These are phyloP conservation scores for Chromoteleia sp. DNA, from an alignment of 2,888 invertebrate genomes.

Conservation along the genomic window DNA sequence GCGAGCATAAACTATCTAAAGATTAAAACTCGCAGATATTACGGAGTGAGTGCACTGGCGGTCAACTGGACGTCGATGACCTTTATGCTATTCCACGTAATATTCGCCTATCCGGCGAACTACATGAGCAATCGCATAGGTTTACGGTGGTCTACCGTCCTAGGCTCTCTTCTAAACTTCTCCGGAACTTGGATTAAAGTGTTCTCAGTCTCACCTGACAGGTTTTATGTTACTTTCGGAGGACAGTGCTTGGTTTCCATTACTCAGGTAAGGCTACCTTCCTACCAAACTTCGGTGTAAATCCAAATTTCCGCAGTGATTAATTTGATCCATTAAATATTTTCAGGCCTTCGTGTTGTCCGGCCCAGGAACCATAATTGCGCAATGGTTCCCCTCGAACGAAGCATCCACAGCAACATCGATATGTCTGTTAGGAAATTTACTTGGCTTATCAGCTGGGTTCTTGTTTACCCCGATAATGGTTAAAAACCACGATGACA, in stretches of 20 bases:
- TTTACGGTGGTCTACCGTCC: slow-evolving; percentile 85
- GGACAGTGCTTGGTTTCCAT: slow-evolving; percentile 86
- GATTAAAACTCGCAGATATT: slow-evolving; percentile 78
- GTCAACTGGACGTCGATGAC: slow-evolving; percentile 89
- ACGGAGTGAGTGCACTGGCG: slow-evolving; percentile 82
- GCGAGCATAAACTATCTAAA: slow-evolving; percentile 25
- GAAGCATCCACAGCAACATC: slow-evolving; percentile 89
- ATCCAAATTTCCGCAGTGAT: neutral
- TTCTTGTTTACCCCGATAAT: slow-evolving; percentile 89
- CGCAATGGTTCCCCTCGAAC: slow-evolving; percentile 89
- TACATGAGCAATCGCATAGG: slow-evolving; percentile 85
- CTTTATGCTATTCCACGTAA: slow-evolving; percentile 89
- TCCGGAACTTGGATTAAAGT: slow-evolving; percentile 88
- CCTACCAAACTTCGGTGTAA: neutral
- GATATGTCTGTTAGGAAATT: slow-evolving; percentile 90
- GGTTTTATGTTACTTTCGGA: slow-evolving; percentile 87
- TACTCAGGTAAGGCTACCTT: slow-evolving; percentile 72
- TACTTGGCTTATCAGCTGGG: slow-evolving; percentile 89
- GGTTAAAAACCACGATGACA: slow-evolving; percentile 85
- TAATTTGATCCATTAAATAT: neutral
- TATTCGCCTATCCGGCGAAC: slow-evolving; percentile 88
- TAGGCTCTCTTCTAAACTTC: slow-evolving; percentile 86
- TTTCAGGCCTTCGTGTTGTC: slow-evolving; percentile 52
- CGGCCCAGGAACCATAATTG: slow-evolving; percentile 88
- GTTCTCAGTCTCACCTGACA: slow-evolving; percentile 86